A percentile compares a stretch with the other conserved stretches of the same genome.
Evolutionary conservation across 1,140 invertebrate genomes (phyloP).

Genomic region (Brachionus sp.): DNA sequence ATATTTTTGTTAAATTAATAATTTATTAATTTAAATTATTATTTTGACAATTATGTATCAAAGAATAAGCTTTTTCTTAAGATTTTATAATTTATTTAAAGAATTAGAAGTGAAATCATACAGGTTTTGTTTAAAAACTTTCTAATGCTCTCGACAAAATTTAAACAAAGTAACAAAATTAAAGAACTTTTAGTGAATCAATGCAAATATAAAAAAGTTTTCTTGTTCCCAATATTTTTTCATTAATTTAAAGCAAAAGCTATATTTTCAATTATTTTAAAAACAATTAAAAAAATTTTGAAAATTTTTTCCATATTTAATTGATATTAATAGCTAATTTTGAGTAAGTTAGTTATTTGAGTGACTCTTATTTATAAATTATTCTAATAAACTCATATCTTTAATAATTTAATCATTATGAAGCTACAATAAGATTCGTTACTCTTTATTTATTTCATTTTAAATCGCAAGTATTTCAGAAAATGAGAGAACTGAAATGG

Average conservation of each 20-base stretch:
- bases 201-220: too few species aligned
- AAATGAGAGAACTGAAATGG: too few species aligned
- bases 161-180: neutral
- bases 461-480: too few species aligned
- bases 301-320: neutral
- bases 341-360: too few species aligned
- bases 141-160: neutral
- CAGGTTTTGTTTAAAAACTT: constrained; percentile 28
- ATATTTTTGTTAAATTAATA: neutral
- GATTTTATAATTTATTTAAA: constrained; percentile 4
- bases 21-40: neutral
- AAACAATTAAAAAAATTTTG: neutral
- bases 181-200: neutral
- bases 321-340: too few species aligned
- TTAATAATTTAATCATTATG: too few species aligned
- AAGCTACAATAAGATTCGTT: too few species aligned
- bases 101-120: neutral
- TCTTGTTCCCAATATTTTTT: neutral
- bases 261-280: neutral
- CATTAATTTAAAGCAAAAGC: neutral
- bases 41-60: neutral
- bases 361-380: too few species aligned
- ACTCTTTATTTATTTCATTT: too few species aligned
- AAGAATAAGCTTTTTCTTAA: neutral
- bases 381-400: too few species aligned